Evolutionary conservation across 2,888 invertebrate species (phyloP), one percentile per base, ranked within the genome.

Genomic region (Erynnis tages): DNA sequence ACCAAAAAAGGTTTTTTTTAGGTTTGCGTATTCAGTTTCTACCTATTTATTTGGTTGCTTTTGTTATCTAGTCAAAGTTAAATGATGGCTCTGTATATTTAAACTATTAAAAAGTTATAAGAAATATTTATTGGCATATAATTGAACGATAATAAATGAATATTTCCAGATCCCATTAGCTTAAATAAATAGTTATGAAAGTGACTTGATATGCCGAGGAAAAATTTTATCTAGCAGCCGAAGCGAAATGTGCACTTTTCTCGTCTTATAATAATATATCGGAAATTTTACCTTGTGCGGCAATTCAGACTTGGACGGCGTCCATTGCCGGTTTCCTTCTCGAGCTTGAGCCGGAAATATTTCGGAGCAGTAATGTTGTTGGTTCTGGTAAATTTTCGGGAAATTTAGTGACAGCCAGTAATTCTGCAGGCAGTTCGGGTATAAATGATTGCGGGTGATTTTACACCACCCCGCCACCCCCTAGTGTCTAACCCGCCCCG

Each of bases 391-490:
- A 67, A 68, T 67, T 61, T 67, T 67, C 71, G 73, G 75, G 66
- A 70, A 76, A 79, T 82, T 80, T 80, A 78, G 85, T 82, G 81
- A 81, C 73, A 81, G 82, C 78, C 81, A 80, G 86, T 86, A 87
- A 86, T 87, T 86, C 83, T 73, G 78, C 81, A 84, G 86, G 86
- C 87, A 85, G 86, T 88, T 88, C 82, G 86, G 86, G 83, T 87
- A 88, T 87, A 89, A 88, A 88, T 88, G 87, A 89, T 88, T 86
- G 88, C 78, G 88, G 88, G 88, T 87, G 88, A 88, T 87, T 87
- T 87, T 87, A 80, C 83, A 82, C 82, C 83, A 79, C 86, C 86
- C 81, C 53, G 44, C 56, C 61, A 66, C 65, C 71, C 70, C 72
- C 67, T 67, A 58, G 70, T 71, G 79, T 77, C 79, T 78, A 76